Base-by-base conservation (phyloP, 2,888 invertebrate species). In the Schizotus pectinicornis region DNA sequence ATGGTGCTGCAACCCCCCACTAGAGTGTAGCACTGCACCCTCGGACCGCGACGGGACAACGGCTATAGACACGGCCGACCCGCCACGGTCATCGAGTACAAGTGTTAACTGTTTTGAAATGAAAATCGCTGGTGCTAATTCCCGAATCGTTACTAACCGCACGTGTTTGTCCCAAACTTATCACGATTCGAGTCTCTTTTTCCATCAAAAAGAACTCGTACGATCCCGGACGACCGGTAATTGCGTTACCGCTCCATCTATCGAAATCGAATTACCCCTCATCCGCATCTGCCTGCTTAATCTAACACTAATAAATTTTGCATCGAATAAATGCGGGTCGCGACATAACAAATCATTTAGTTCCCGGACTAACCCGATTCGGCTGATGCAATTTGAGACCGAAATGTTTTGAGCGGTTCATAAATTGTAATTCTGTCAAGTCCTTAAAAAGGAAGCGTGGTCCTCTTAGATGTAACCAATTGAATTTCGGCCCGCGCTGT, bases 1-100 rank as follows among this genome's bases (percentile, higher is more conserved):
- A 91, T 91, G 84, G 91, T 92, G 82, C 85, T 92, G 81, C 92
- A 92, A 84, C 90, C 92, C 74, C 92, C 93, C 80, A 92, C 92
- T 83, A 89, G 91, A 84, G 91, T 90, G 80, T 86, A 84, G 84
- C 80, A 78, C 79, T 77, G 78, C 78, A 79, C 78, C 67, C 67
- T 72, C 68, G 69, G 74, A 60, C 75, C 73, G 70, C 57, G 70
- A 63, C 67, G 70, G 64, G 65, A 67, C 35, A 60, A 56, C 56
- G 65, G 66, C 63, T 34, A 50, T 64, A 67, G 67, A 58, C 63
- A 70, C 63, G 74, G 74, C 69, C 71, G 76, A 62, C 77, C 75
- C 71, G 76, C 74, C 71, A 73, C 77, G 74, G 79, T 78, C 68
- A 75, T 79, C 71, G 77, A 80, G 68, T 79, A 78, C 68, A 76